These are phyloP conservation scores for Morpho deidamia DNA, from an alignment of 2,888 invertebrate species.

Conservation along the genomic window DNA sequence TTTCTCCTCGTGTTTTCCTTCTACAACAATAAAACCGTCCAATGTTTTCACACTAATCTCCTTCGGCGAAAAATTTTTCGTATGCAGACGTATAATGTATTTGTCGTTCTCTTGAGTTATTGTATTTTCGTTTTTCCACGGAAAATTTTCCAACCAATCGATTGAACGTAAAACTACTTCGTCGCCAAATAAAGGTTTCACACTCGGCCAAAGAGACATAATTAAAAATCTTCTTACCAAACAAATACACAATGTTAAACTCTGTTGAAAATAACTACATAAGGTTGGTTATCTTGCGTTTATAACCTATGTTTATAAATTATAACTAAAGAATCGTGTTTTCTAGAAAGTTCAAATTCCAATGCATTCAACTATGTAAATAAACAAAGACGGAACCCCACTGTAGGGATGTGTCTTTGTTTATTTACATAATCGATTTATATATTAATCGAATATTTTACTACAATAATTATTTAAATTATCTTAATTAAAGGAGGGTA, in stretches of 20 bases:
- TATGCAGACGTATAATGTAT: conserved; percentile 47
- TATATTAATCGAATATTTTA: no score
- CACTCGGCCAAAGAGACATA: conserved; percentile 32
- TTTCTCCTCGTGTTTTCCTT: conserved; percentile 56
- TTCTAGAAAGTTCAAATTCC: conserved; percentile 25
- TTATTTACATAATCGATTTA: no score
- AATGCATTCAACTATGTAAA: background rate
- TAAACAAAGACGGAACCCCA: background rate
- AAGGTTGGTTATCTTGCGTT: background rate
- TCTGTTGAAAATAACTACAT: background rate
- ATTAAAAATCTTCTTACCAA: background rate
- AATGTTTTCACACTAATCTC: conserved; percentile 10
- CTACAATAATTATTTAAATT: no score
- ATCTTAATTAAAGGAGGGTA: no score
- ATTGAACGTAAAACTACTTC: conserved; percentile 53
- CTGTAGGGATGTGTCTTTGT: no score
- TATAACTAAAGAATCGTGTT: background rate
- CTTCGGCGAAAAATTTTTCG: conserved; percentile 43
- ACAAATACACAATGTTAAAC: no score
- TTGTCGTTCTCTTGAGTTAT: conserved; percentile 39
- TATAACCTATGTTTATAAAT: no score
- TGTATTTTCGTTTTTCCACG: conserved; percentile 49
- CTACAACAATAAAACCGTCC: conserved; percentile 45
- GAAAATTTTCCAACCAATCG: conserved; percentile 59
- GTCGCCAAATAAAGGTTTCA: conserved; percentile 46